Percentiles rank a stretch among this genome's conserved stretches.
Conservation (phyloP, 2,113 vertebrate species). For the Puntigrus tetrazona region DNA sequence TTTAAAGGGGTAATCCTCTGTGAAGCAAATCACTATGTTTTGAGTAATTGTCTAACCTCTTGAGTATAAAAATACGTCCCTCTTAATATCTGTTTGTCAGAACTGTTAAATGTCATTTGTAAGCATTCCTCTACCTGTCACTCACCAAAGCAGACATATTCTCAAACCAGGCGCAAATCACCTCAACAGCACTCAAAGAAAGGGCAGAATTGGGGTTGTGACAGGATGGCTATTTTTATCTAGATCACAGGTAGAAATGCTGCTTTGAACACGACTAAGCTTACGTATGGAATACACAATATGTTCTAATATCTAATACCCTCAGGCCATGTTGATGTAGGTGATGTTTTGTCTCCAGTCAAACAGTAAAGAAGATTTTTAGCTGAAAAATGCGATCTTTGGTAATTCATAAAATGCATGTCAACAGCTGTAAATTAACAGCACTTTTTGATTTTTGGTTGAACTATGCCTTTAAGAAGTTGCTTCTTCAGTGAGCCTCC, state of each 20-base stretch:
- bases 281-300: neutral
- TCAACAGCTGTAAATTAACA: too few species aligned
- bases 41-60: neutral
- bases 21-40: neutral
- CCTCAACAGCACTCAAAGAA: conserved; percentile 1
- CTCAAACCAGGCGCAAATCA: conserved; percentile 1
- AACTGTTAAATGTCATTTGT: conserved; percentile 8
- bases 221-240: neutral
- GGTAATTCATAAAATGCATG: too few species aligned
- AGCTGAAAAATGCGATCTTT: too few species aligned
- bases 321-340: too few species aligned
- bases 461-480: too few species aligned
- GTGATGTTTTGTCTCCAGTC: too few species aligned
- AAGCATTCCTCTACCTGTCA: neutral
- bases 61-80: neutral
- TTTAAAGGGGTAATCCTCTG: neutral
- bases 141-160: neutral
- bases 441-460: too few species aligned
- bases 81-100: neutral
- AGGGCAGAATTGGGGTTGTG: neutral
- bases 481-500: too few species aligned
- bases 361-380: too few species aligned
- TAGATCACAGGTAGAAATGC: neutral
- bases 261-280: neutral
- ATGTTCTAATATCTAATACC: too few species aligned